phyloP scores from a whole-genome alignment of 2,113 vertebrate species.

The Ginglymostoma cirratum region DNA sequence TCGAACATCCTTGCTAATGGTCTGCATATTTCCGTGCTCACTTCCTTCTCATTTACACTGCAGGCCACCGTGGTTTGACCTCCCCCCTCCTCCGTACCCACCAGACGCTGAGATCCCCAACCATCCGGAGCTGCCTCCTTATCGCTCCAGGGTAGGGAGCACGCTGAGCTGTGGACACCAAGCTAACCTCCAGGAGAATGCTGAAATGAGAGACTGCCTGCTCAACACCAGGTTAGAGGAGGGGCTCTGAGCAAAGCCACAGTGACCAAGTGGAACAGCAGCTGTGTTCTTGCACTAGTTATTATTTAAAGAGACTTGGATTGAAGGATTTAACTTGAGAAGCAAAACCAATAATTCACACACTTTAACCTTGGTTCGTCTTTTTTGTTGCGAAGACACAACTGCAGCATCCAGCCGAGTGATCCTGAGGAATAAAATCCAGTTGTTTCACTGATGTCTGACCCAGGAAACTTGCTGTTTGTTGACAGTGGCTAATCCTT shows the following conservation, averaged over 20 bases:
- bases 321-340: conserved; percentile 4
- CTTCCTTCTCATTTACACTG: conserved; percentile 46
- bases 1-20: neutral
- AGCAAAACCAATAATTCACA: neutral
- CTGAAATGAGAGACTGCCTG: conserved; percentile 45
- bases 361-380: conserved; percentile 1
- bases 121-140: conserved; percentile 74
- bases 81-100: conserved; percentile 86
- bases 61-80: conserved; percentile 91
- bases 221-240: conserved; percentile 33
- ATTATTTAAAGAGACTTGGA: neutral
- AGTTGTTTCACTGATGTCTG: neutral
- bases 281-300: conserved; percentile 1
- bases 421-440: neutral
- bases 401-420: neutral
- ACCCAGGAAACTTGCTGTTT: neutral
- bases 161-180: conserved; percentile 48
- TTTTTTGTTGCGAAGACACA: neutral
- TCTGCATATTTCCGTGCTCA: neutral
- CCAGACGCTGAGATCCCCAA: conserved; percentile 57
- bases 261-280: neutral
- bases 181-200: conserved; percentile 41
- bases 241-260: neutral
- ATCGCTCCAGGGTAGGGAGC: conserved; percentile 61
- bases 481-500: neutral